Conservation (phyloP, 2,888 invertebrate genomes). For the Plusia festucae region DNA sequence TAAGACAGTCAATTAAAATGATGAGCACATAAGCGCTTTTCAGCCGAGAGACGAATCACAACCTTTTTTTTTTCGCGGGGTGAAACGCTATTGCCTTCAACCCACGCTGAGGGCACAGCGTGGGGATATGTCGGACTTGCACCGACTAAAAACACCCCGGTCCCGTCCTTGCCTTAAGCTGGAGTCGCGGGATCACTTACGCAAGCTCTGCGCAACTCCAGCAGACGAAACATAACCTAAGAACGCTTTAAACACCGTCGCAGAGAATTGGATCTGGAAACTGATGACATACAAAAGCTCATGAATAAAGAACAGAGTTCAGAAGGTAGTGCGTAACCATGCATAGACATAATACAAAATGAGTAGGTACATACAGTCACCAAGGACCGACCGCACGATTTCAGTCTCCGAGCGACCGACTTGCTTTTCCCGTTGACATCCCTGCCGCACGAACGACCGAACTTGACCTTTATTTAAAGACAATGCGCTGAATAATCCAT, state of each 20-base stretch:
- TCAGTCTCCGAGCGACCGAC: slow-evolving; percentile 30
- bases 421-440: slow-evolving; percentile 25
- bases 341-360: slow-evolving; percentile 25
- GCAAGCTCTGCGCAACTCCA: too few species aligned
- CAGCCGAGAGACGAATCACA: too few species aligned
- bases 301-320: slow-evolving; percentile 24
- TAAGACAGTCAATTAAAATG: too few species aligned
- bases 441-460: slow-evolving; percentile 27
- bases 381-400: slow-evolving; percentile 39
- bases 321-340: slow-evolving; percentile 37
- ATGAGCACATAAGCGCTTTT: too few species aligned
- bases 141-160: too few species aligned
- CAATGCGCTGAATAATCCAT: neutral
- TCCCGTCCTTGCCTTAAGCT: too few species aligned
- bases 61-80: too few species aligned
- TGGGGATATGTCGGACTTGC: too few species aligned
- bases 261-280: neutral
- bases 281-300: neutral
- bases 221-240: neutral
- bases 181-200: too few species aligned
- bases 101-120: too few species aligned
- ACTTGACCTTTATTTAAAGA: slow-evolving; percentile 36
- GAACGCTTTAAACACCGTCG: neutral
- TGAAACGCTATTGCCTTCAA: too few species aligned
- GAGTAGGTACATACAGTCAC: slow-evolving; percentile 44